These are phyloP conservation scores for Knipowitschia caucasica DNA, from an alignment of 2,797 vertebrate species.

Conservation along the genomic window DNA sequence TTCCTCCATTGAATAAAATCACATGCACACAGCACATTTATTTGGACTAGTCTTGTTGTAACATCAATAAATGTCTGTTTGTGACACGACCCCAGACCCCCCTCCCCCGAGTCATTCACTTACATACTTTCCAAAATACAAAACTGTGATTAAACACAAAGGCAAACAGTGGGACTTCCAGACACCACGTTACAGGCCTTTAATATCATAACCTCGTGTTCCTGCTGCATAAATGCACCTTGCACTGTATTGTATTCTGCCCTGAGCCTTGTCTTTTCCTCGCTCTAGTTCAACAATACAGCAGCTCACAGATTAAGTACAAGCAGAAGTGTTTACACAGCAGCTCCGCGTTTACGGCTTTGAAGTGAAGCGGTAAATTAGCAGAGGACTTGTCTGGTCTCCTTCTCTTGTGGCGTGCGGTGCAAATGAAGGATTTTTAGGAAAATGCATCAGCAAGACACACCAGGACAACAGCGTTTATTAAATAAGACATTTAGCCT, in stretches of 20 bases:
- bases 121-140: too few relatives aligned
- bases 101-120: too few relatives aligned
- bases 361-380: conserved; percentile 36
- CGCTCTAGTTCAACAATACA: not conserved
- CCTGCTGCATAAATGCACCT: too few relatives aligned
- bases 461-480: conserved; percentile 27
- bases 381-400: conserved; percentile 10
- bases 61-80: too few relatives aligned
- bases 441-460: conserved; percentile 28
- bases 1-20: too few relatives aligned
- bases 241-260: not conserved
- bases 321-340: conserved; percentile 28
- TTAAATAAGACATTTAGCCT: conserved; percentile 32
- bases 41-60: too few relatives aligned
- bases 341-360: conserved; percentile 28
- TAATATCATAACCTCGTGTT: too few relatives aligned
- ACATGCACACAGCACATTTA: too few relatives aligned
- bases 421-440: conserved; percentile 25
- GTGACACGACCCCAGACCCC: too few relatives aligned
- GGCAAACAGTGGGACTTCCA: too few relatives aligned
- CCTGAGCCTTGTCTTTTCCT: not conserved
- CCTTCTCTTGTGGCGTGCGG: conserved; percentile 17
- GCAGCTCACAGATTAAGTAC: conserved; percentile 12
- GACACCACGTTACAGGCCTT: too few relatives aligned
- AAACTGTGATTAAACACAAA: too few relatives aligned